phyloP scores from a whole-genome alignment of 2,113 vertebrate genomes.

The Prochilodus magdalenae region DNA sequence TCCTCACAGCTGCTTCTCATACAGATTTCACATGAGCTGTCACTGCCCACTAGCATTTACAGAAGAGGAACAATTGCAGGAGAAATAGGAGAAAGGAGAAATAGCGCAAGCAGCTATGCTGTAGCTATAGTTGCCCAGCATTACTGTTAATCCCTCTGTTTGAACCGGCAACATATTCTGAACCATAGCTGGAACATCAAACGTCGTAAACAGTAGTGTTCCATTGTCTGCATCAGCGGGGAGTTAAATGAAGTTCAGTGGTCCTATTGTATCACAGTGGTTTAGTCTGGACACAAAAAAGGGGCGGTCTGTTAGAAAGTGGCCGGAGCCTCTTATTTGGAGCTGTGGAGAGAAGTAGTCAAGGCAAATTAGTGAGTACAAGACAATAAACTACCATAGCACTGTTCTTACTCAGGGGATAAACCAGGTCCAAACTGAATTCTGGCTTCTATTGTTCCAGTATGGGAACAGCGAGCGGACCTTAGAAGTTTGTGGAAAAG shows the following conservation, averaged over 20 bases:
- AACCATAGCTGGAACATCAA: conserved; percentile 4
- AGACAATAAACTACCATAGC: background rate
- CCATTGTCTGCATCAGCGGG: background rate
- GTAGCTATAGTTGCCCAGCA: background rate
- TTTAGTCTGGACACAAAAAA: too few relatives aligned
- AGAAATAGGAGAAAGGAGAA: background rate
- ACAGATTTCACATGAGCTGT: background rate
- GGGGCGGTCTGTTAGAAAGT: too few relatives aligned
- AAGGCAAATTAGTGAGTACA: background rate
- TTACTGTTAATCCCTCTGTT: background rate
- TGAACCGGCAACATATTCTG: conserved; percentile 3
- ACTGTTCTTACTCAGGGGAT: background rate
- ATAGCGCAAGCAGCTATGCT: background rate
- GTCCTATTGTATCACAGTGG: background rate
- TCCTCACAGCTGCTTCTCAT: conserved; percentile 1
- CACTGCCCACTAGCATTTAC: background rate
- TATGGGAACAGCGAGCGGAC: too few relatives aligned
- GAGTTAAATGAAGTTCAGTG: background rate
- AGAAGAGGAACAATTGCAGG: background rate
- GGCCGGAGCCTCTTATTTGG: background rate
- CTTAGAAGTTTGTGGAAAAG: too few relatives aligned
- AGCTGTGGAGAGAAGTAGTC: background rate
- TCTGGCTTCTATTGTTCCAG: too few relatives aligned
- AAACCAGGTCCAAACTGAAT: background rate
- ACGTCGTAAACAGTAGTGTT: background rate